Base-by-base conservation (phyloP, 2,888 invertebrate species). In the Coenonympha glycerion region DNA sequence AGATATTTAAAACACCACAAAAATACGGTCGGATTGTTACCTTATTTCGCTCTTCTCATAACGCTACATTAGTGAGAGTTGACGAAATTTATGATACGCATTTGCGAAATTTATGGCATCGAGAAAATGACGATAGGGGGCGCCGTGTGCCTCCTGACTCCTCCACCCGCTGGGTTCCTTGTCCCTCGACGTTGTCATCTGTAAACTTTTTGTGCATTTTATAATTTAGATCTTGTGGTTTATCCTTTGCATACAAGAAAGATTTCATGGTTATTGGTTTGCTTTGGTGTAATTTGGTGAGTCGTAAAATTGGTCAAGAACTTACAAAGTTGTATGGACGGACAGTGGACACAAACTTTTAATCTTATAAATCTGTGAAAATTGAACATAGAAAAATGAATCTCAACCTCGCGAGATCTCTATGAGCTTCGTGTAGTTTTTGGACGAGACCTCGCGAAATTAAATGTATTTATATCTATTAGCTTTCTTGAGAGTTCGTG, bases 41-140 rank as follows among this genome's bases (percentile, higher is more conserved):
- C 51, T 50, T 57, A 57, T 55, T 57, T 50, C 39, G 40, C 49
- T 62, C 61, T 65, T 62, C 65, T 53, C 63, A 74, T 73, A 66
- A 69, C 70, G 73, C 66, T 74, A 75, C 77, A 79, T 81, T 81
- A 79, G 73, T 70, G 65, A 56, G 57, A 63, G 63, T 71, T 67
- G 79, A 69, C 68, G 70, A 66, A 73, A 82, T 83, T 83, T 80
- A 83, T 81, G 72, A 66, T 59, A 66, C 66, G 65, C 76, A 77
- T 80, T 82, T 73, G 64, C 61, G 60, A 60, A 75, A 82, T 82
- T 82, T 83, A 83, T 77, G 54, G 65, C 71, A 64, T 55, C 62
- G 64, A 55, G 58, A 60, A 63, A 64, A 66, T 57, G 64, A 60
- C 61, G 61, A 55, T 48, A 54, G 62, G 63, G 62, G 58, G 57